Evolutionary conservation across 2,797 vertebrate species (phyloP), one percentile per base, ranked within the genome.

Genomic region (Serranus cabrilla): DNA sequence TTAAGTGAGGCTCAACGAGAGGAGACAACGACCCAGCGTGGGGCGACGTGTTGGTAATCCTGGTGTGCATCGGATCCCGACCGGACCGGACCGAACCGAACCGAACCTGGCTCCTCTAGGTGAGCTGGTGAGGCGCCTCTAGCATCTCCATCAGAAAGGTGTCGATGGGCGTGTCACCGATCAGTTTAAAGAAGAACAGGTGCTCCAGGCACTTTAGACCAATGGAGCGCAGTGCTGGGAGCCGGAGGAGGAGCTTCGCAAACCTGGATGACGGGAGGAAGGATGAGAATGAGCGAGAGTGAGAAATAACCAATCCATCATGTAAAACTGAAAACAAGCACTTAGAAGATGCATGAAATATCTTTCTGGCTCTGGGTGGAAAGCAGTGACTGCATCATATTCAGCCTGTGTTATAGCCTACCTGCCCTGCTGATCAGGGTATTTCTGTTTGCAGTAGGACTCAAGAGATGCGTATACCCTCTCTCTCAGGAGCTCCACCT

Each of bases 71-170:
- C 31, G 59, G 75, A 79, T 89, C 87, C 62, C 51, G 80, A 82
- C 61, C 4, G 67, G 78, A 75, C 80, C n/a, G n/a, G n/a, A n/a
- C n/a, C n/a, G n/a, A n/a, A 82, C 61, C 4, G 67, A 76, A 75
- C 80, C 61, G 43, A 46, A 55, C 73, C 69, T 10, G 62, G 67
- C 78, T 72, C 68, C 61, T 80, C 88, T 95, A 96, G 82, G 96
- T 96, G 79, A 97, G 94, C 93, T 97, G 96, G 91, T 97, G 97
- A 43, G 97, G 97, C 6, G 97, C 97, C 92, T 97, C 97, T 0
- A 97, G 95, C 97, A 98, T 97, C 93, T 98, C 97, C 97, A 97
- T 97, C 77, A 98, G 95, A 91, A 98, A 98, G 85, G 97, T 98
- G 94, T 98, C 97, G 1, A 98, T 98, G 78, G 97, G 97, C 37